Base-by-base conservation (phyloP, 2,797 vertebrate genomes). In the Pseudomugil gertrudae region DNA sequence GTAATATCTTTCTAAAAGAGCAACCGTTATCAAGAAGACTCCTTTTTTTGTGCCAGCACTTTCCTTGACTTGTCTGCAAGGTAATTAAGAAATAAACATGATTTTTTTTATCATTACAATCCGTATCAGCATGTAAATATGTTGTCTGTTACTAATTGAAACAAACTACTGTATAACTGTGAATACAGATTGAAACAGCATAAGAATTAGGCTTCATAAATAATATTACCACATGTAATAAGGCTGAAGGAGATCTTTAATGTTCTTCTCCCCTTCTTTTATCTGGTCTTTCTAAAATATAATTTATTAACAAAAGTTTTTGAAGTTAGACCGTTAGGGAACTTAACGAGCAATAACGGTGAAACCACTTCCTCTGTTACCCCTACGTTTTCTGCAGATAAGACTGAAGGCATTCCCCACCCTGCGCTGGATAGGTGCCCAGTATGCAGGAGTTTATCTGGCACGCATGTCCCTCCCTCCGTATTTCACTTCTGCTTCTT, bases 401-500 rank as follows among this genome's bases (percentile, higher is more conserved):
- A 87, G 76, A 72, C 65, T 76, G 72, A 85, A 90, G 81, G 87
- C 77, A 81, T 86, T 78, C 77, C 81, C 72, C 62, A 76, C 74
- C 56, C 63, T 66, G 69, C 72, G 66, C 79, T 91, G 89, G 90
- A 78, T 4, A 57, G 13, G 59, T 88, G 90, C 87, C 89, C 87
- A 88, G 81, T 87, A 83, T 86, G 83, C 89, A 87, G 83, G 81
- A 90, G 84, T 92, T 84, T 87, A 87, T 92, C 90, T 90, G 89
- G 87, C 90, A 84, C 76, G 71, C 81, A 48, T 75, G 85, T 87
- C 87, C 84, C 88, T 88, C 84, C 88, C 82, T 87, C 89, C 72
- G 89, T 92, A 93, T 94, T 91, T 93, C 89, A 92, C 86, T 88
- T 87, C 73, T 86, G 84, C 80, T 89, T 92, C 86, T 85, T 81